Evolutionary conservation across 2,888 invertebrate species (phyloP), one percentile per base, ranked within the genome.

Genomic region (Eupithecia inturbata): DNA sequence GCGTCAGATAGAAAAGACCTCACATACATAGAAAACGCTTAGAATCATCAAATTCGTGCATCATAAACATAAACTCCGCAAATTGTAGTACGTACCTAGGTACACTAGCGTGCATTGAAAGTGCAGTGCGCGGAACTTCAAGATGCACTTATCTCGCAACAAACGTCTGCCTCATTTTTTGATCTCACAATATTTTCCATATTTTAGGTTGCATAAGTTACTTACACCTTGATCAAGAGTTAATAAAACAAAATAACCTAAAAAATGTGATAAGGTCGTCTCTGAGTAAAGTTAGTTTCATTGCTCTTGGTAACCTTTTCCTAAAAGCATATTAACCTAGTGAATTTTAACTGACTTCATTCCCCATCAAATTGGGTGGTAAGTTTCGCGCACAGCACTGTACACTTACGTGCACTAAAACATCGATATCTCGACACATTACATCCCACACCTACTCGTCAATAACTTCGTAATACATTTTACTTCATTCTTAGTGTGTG

Each of bases 371-470:
- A 14, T 57, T 70, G 72, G 72, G 70, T 64, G 72, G 74, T 14
- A 68, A 26, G 53, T 57, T 57, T 57, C 5, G 26, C 53, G 22
- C 57, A 53, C 12, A 26, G 26, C 26, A 81, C 83, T 84, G 76
- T 88, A 86, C 85, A 85, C 80, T 87, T 81, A 83, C 91, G 88
- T 90, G 91, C 91, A 87, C 83, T 84, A 84, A 86, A 87, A 83
- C 81, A 76, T 79, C 85, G 87, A 86, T 92, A 93, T 91, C 92
- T 84, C 80, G 81, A 83, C 92, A 93, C 92, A 92, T 93, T 92
- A 92, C 90, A 86, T 82, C 82, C 80, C 26, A 57, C 57, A 57
- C 57, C 57, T 57, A 57, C 57, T 57, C 57, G 26, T 57, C 57
- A 57, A 57, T 57, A 57, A 26, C 12, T 26, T 57, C 14, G 39